Conservation (phyloP, 2,797 vertebrate genomes). For the Microctenopoma stevenorrisi region DNA sequence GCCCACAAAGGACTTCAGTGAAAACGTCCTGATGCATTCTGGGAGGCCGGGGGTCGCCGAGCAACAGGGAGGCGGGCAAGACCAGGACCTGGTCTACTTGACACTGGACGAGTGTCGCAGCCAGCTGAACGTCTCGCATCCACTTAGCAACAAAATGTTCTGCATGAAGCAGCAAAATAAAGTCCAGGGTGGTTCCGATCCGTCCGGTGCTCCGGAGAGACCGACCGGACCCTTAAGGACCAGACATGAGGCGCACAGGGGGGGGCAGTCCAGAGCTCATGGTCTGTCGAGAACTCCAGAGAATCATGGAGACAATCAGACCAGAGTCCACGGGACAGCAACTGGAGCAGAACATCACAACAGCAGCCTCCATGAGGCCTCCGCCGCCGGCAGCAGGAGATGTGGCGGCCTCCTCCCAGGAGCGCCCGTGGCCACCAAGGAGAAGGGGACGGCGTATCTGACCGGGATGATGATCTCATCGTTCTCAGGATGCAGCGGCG, state of each 20-base stretch:
- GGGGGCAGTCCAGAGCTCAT: not conserved
- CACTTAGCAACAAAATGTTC: conserved; percentile 89
- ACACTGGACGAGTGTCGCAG: conserved; percentile 82
- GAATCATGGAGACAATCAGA: not conserved
- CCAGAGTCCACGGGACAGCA: not conserved
- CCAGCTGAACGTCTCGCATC: conserved; percentile 78
- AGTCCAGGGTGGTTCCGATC: too few relatives aligned
- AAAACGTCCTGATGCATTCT: conserved; percentile 86
- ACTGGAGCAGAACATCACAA: not conserved
- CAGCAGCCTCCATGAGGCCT: not conserved
- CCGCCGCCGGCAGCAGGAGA: rapidly evolving
- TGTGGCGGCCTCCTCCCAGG: conserved; percentile 70
- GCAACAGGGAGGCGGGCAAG: not conserved
- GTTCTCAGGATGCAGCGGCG: conserved; percentile 28
- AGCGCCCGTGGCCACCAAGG: conserved; percentile 79
- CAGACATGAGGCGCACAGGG: not conserved
- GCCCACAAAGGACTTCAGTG: conserved; percentile 89
- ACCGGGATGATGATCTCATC: conserved; percentile 84
- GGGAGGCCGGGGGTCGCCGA: conserved; percentile 65
- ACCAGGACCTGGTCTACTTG: conserved; percentile 65
- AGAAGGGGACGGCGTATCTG: conserved; percentile 87
- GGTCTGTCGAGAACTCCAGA: not conserved
- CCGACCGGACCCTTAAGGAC: rapidly evolving
- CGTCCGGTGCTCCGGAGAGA: not conserved
- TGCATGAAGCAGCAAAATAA: conserved; percentile 76